A percentile compares a stretch with the other conserved stretches of the same genome.
These are phyloP conservation scores for Oryctolagus cuniculus DNA, from an alignment of 2,113 vertebrate genomes.

Conservation along the genomic window DNA sequence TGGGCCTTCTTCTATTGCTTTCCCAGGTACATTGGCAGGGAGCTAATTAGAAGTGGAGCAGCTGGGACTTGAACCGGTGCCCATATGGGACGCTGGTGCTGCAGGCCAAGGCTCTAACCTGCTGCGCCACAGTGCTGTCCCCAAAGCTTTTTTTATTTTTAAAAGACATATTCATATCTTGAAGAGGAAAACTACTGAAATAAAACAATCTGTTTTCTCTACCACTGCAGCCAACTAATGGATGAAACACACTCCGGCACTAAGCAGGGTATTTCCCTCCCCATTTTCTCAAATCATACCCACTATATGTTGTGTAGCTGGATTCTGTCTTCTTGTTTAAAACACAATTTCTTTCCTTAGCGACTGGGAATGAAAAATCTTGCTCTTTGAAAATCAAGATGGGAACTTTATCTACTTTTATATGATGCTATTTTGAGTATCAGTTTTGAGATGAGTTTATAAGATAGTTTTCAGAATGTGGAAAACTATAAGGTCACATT, in stretches of 20 bases:
- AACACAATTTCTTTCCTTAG: background rate
- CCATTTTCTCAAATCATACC: background rate
- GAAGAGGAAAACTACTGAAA: background rate
- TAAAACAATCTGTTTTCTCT: background rate
- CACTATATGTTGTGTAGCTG: no score
- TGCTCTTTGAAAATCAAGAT: slow-evolving; percentile 5
- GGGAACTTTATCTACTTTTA: background rate
- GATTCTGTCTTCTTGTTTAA: background rate
- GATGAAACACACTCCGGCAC: background rate
- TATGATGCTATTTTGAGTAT: background rate
- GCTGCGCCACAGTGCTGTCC: no score
- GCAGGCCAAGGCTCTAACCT: no score
- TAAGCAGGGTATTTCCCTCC: background rate
- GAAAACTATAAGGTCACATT: background rate
- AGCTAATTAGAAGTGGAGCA: no score
- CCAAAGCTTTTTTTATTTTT: background rate
- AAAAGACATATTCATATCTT: background rate
- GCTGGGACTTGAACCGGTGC: no score
- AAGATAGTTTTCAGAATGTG: background rate
- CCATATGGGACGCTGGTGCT: no score
- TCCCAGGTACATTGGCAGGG: no score
- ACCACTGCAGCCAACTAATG: background rate
- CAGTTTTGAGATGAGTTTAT: background rate
- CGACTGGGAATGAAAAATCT: background rate
- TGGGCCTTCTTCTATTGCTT: no score